phyloP scores from a whole-genome alignment of 2,797 vertebrate genomes.

The Epinephelus coioides region DNA sequence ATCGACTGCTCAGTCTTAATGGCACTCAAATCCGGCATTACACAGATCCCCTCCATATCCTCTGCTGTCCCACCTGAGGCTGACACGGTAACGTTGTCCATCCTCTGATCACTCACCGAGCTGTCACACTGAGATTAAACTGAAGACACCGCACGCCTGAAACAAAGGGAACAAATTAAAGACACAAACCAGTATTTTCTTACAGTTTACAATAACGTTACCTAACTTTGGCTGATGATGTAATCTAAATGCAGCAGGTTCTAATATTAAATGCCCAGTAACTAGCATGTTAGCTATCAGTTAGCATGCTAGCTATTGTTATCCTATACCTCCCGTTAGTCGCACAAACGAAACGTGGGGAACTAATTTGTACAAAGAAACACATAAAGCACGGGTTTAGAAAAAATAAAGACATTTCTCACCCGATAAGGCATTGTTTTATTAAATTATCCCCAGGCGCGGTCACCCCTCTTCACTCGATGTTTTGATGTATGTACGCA shows the following conservation, averaged over 20 bases:
- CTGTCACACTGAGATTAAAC: constrained; percentile 33
- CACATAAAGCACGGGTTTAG: accelerated
- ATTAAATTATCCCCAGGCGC: background rate
- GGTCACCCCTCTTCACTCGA: background rate
- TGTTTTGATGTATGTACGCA: constrained; percentile 57
- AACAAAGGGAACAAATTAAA: background rate
- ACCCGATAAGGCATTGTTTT: constrained; percentile 48
- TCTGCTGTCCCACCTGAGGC: constrained; percentile 71
- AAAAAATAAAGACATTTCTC: constrained; percentile 60
- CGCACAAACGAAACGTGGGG: accelerated
- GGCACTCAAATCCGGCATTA: constrained; percentile 88
- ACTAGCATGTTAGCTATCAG: constrained; percentile 17
- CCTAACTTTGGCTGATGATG: background rate
- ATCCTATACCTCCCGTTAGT: constrained; percentile 1
- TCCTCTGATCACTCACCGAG: constrained; percentile 22
- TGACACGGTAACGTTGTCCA: constrained; percentile 64
- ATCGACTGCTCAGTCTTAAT: constrained; percentile 93
- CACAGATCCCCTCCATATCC: constrained; percentile 90
- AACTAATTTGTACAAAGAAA: background rate
- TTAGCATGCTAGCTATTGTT: constrained; percentile 65
- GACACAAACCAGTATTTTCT: background rate
- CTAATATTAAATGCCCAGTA: background rate
- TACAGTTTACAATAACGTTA: too few relatives aligned
- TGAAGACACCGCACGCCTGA: constrained; percentile 14
- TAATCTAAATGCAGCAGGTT: background rate